Conservation (phyloP, 2,797 vertebrate genomes). For the Schizothorax lantsangensis region DNA sequence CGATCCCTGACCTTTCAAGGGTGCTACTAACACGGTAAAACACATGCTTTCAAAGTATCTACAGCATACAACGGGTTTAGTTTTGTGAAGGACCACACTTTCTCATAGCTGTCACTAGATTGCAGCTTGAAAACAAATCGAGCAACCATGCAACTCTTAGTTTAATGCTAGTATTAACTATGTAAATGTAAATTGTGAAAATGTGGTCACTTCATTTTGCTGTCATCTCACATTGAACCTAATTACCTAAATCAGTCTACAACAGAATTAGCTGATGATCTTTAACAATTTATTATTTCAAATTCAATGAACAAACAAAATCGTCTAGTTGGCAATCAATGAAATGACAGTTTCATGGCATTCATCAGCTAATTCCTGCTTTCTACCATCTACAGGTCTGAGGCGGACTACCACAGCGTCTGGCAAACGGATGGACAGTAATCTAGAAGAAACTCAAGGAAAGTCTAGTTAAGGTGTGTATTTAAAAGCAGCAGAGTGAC, state of each 20-base stretch:
- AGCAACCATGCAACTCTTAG: constrained; percentile 38
- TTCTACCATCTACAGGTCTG: constrained; percentile 79
- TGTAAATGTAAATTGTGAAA: constrained; percentile 45
- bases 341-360: constrained; percentile 63
- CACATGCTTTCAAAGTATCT: constrained; percentile 72
- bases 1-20: constrained; percentile 68
- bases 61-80: constrained; percentile 32
- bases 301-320: not conserved
- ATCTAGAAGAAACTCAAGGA: constrained; percentile 85
- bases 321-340: not conserved
- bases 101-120: constrained; percentile 31
- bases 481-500: constrained; percentile 83
- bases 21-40: constrained; percentile 64
- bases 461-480: constrained; percentile 83
- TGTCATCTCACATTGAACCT: constrained; percentile 45
- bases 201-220: constrained; percentile 63
- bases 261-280: constrained; percentile 45
- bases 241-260: constrained; percentile 60
- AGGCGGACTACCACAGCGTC: constrained; percentile 82
- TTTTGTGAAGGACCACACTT: constrained; percentile 61
- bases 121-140: constrained; percentile 20
- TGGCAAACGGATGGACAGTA: constrained; percentile 74
- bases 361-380: constrained; percentile 66
- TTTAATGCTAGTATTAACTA: not conserved
- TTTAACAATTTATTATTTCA: not conserved